phyloP scores from a whole-genome alignment of 2,113 vertebrate genomes.

The Brevimyrus niger region DNA sequence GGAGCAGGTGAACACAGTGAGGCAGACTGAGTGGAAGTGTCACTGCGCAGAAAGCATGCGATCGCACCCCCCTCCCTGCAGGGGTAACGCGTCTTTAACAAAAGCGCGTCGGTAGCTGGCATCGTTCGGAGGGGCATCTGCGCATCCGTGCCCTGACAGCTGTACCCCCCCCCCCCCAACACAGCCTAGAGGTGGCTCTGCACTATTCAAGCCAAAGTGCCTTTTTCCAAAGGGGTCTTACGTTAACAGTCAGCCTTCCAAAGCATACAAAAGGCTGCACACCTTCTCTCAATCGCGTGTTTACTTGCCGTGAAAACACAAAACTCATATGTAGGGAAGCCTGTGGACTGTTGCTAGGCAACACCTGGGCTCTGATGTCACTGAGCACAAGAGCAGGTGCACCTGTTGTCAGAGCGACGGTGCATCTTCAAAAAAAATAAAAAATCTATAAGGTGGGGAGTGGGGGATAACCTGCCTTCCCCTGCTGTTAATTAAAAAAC shows the following conservation, averaged over 20 bases:
- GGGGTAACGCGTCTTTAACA: not conserved
- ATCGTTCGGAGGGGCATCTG: not conserved
- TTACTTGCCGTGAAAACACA: constrained; percentile 28
- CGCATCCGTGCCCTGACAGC: not conserved
- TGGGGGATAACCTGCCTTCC: not conserved
- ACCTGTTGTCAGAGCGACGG: constrained; percentile 52
- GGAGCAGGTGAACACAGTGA: not conserved
- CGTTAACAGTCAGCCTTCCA: constrained; percentile 21
- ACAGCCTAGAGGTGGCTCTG: not conserved
- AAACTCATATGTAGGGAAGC: constrained; percentile 37
- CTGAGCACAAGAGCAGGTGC: constrained; percentile 27
- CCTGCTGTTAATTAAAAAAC: not conserved
- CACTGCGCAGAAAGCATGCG: not conserved
- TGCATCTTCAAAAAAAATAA: constrained; percentile 29
- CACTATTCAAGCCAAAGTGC: constrained; percentile 35
- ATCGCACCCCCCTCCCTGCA: not conserved
- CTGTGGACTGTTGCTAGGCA: constrained; percentile 41
- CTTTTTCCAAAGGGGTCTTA: constrained; percentile 29
- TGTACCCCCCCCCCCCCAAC: not conserved
- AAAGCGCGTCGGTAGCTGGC: not conserved
- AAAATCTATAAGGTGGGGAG: not conserved
- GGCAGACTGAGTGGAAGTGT: not conserved
- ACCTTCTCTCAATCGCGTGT: constrained; percentile 34
- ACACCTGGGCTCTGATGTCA: constrained; percentile 35
- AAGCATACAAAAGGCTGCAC: constrained; percentile 39